These are phyloP conservation scores for Zaprionus tsacasi DNA, from an alignment of 1,140 invertebrate species.

Conservation along the genomic window DNA sequence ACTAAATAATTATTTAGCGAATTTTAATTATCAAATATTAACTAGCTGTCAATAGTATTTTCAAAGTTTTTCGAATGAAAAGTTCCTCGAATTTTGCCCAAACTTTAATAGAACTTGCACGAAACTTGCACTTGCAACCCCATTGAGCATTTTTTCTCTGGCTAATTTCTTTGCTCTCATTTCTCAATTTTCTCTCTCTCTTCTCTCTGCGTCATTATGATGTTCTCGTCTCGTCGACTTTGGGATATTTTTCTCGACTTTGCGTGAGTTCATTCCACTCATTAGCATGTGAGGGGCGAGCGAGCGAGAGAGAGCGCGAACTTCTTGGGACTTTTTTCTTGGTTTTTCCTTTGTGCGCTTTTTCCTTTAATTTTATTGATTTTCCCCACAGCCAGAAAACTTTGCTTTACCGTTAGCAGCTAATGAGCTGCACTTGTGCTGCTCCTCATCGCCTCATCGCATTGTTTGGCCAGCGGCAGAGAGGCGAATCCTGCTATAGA, in stretches of 20 bases:
- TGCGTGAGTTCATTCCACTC: conserved; percentile 72
- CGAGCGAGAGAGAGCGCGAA: conserved; percentile 5
- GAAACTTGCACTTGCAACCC: background rate
- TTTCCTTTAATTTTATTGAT: conserved; percentile 81
- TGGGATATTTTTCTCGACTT: conserved; percentile 31
- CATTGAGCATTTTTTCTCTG: background rate
- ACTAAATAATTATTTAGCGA: background rate
- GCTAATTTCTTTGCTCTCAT: conserved; percentile 45
- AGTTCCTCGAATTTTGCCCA: background rate
- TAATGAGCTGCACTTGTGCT: conserved; percentile 73
- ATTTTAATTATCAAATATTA: conserved; percentile 23
- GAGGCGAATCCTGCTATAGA: conserved; percentile 9
- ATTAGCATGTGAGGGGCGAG: conserved; percentile 59
- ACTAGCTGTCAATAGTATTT: conserved; percentile 14
- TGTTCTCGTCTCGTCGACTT: conserved; percentile 12
- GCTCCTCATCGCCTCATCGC: conserved; percentile 16
- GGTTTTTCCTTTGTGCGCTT: conserved; percentile 12
- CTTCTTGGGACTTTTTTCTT: conserved; percentile 21
- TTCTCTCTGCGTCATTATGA: conserved; percentile 18
- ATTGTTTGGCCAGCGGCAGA: conserved; percentile 37
- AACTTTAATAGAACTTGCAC: conserved; percentile 5
- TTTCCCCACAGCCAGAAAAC: conserved; percentile 45
- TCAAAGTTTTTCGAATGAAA: background rate
- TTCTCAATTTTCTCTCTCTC: conserved; percentile 14
- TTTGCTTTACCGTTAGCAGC: conserved; percentile 53